Base-by-base conservation (phyloP, 2,888 invertebrate species). In the Drepanosiphum platanoidis region DNA sequence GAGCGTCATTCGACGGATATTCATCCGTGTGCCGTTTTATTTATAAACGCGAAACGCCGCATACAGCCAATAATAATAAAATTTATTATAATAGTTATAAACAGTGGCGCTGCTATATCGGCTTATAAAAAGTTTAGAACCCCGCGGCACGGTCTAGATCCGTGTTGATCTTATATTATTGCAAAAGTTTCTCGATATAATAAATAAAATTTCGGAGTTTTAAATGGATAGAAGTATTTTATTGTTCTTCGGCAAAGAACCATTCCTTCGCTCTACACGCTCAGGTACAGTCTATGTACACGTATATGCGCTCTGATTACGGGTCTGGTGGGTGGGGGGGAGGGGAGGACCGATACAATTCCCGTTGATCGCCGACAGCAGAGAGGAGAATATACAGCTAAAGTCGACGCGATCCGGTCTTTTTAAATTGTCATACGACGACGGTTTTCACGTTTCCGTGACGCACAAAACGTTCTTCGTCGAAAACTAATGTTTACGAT, bases 151-250 rank as follows among this genome's bases (percentile, higher is more conserved):
- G 3, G 52, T 18, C 22, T 72, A 42, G 72, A 36, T 32, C 42
- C 64, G 30, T n/a, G n/a, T 79, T 79, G 78, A 79, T 66, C 64
- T 79, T 39, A 30, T 66, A 79, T 61, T 79, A 79, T 79, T 79
- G 64, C 27, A 42, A 79, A 79, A 79, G 78, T 79, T 79, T 66
- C 42, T 39, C 64, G 22, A 64, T 64, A 30, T 39, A 13, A 79
- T 79, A 79, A 79, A 79, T 64, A 79, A 36, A 66, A 79, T 32
- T 79, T 79, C 39, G 39, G 15, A 79, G 39, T 79, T 79, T 42
- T 66, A 64, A 64, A 79, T 42, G 66, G 61, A 39, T 66, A 64
- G 39, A 30, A 61, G 64, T 79, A 79, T 42, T 79, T 79, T 79
- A 79, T 79, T 79, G 39, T 64, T 61, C 39, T 39, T n/a, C n/a